phyloP scores from a whole-genome alignment of 2,888 invertebrate genomes.

The Eupithecia subfuscata region DNA sequence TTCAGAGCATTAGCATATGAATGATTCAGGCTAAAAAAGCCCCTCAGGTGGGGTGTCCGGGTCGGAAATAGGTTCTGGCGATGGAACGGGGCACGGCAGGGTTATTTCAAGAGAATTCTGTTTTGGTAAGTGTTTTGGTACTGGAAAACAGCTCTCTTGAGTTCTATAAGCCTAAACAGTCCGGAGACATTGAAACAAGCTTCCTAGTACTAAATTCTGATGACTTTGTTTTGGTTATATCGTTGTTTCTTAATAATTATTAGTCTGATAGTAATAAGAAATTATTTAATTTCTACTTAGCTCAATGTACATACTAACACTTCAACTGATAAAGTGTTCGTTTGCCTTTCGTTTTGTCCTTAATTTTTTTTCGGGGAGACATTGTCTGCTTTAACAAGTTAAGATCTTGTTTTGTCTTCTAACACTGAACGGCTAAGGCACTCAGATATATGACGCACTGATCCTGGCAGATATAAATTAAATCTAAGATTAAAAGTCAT shows the following conservation, averaged over 20 bases:
- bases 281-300: too few relatives aligned
- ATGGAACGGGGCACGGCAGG: constrained; percentile 40
- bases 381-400: too few relatives aligned
- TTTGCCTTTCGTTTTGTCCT: too few relatives aligned
- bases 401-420: too few relatives aligned
- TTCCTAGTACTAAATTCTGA: neutral
- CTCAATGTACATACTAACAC: too few relatives aligned
- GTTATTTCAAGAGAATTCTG: constrained; percentile 26
- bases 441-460: too few relatives aligned
- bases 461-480: too few relatives aligned
- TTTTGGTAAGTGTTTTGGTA: constrained; percentile 15
- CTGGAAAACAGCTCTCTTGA: constrained; percentile 1
- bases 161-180: neutral
- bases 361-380: too few relatives aligned
- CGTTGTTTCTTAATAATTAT: neutral
- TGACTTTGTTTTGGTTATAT: neutral
- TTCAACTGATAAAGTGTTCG: too few relatives aligned
- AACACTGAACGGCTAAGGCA: too few relatives aligned
- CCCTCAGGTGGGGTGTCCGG: constrained; percentile 69
- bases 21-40: constrained; percentile 73
- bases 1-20: constrained; percentile 78
- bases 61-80: constrained; percentile 70
- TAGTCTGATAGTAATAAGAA: neutral
- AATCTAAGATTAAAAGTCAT: neutral
- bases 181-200: neutral